A percentile compares a stretch with the other conserved stretches of the same genome.
phyloP scores from a whole-genome alignment of 1,140 invertebrate species.

The Melanaphis sacchari region DNA sequence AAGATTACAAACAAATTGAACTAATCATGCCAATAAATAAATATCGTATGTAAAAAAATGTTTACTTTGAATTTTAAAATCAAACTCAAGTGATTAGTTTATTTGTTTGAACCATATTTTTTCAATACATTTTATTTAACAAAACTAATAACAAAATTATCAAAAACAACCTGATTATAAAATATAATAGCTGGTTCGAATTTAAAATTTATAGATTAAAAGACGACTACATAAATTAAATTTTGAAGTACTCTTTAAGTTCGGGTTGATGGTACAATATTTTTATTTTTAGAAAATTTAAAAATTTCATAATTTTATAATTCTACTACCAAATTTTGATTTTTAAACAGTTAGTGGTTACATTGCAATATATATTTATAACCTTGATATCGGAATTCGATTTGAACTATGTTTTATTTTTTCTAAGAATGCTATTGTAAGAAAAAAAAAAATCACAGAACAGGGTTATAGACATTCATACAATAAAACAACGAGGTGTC shows the following conservation, averaged over 20 bases:
- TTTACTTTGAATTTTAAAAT: not conserved
- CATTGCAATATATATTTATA: not conserved
- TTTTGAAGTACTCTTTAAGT: not conserved
- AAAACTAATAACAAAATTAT: not conserved
- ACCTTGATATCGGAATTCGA: not conserved
- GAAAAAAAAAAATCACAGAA: not conserved
- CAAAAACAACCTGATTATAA: not conserved
- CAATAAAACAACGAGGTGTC: not conserved
- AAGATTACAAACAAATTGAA: not conserved
- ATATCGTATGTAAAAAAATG: not conserved
- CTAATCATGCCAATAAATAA: not conserved
- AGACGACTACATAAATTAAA: not conserved
- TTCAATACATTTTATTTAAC: not conserved
- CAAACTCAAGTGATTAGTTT: not conserved
- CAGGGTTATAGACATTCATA: not conserved
- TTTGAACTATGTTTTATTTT: not conserved
- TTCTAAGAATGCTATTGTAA: not conserved
- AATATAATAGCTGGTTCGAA: not conserved
- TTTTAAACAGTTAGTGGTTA: not conserved
- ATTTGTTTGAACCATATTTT: not conserved
- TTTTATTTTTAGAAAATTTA: not conserved
- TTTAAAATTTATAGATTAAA: not conserved
- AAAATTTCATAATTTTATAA: not conserved
- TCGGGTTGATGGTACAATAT: not conserved
- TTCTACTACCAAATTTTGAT: not conserved